phyloP scores from a whole-genome alignment of 2,888 invertebrate species.

The Plebejus anna region DNA sequence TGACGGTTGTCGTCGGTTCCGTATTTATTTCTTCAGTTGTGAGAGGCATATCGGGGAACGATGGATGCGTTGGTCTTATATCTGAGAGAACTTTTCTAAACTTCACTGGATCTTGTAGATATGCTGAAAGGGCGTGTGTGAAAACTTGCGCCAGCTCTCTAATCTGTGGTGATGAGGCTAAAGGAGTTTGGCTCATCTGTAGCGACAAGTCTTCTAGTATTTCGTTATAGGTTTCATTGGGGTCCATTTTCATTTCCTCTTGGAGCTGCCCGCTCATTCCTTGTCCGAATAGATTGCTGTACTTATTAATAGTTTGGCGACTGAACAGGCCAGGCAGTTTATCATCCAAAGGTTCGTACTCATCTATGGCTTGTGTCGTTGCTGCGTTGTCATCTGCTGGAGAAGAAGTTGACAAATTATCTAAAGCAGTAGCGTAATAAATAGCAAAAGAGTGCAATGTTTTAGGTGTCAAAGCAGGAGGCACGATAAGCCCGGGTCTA shows the following conservation, averaged over 20 bases:
- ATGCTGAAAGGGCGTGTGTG: conserved; percentile 89
- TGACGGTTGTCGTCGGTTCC: conserved; percentile 79
- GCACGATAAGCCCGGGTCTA: conserved; percentile 83
- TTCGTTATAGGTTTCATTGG: conserved; percentile 66
- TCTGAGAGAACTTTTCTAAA: conserved; percentile 88
- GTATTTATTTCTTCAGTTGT: conserved; percentile 68
- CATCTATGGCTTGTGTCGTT: conserved; percentile 56
- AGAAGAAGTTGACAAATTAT: conserved; percentile 73
- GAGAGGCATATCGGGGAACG: conserved; percentile 67
- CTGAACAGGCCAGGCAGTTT: conserved; percentile 83
- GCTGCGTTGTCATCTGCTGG: conserved; percentile 57
- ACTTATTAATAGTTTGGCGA: conserved; percentile 83
- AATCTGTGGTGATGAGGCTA: conserved; percentile 82
- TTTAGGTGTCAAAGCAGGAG: conserved; percentile 87
- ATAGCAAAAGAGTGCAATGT: conserved; percentile 88
- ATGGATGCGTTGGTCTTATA: conserved; percentile 88
- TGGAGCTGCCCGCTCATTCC: conserved; percentile 56
- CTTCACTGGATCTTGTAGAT: conserved; percentile 89
- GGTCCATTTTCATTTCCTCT: conserved; percentile 65
- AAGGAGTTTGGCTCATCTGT: conserved; percentile 82
- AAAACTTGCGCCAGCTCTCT: conserved; percentile 91
- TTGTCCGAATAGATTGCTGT: conserved; percentile 68
- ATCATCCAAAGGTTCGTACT: conserved; percentile 66
- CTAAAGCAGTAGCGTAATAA: conserved; percentile 87
- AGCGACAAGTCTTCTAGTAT: conserved; percentile 78